Evolutionary conservation across 2,113 vertebrate species (phyloP).

Genomic region (Gavialis gangeticus): DNA sequence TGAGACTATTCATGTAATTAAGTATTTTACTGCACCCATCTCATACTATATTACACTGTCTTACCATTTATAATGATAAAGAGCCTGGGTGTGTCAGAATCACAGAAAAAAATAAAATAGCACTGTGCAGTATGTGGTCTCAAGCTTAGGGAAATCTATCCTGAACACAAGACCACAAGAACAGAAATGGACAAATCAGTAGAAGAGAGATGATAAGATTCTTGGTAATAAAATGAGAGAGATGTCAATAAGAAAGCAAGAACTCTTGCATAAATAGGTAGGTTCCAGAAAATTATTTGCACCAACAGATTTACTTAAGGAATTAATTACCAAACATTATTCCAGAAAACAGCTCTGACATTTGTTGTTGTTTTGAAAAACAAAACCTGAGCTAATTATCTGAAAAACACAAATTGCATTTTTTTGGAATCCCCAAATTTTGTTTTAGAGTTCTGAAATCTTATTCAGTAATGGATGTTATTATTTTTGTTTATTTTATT

Average conservation of each 20-base stretch:
- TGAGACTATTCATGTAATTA: neutral
- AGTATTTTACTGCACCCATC: neutral
- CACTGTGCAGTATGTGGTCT: no score
- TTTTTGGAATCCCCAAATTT: no score
- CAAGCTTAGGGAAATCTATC: neutral
- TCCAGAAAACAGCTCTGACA: neutral
- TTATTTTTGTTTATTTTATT: no score
- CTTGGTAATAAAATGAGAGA: neutral
- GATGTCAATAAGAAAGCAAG: neutral
- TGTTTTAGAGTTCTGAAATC: no score
- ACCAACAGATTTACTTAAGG: neutral
- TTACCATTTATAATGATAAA: neutral
- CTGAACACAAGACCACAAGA: neutral
- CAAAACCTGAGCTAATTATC: no score
- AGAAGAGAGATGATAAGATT: neutral
- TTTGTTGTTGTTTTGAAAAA: no score
- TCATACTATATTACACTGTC: neutral
- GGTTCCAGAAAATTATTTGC: neutral
- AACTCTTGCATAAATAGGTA: neutral
- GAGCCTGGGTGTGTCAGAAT: no score
- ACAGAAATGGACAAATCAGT: neutral
- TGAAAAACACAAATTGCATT: no score
- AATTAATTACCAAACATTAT: neutral
- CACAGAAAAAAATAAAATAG: no score
- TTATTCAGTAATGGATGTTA: no score